These are phyloP conservation scores for Enteromius anoplus DNA, from an alignment of 2,797 vertebrate species.

Conservation along the genomic window DNA sequence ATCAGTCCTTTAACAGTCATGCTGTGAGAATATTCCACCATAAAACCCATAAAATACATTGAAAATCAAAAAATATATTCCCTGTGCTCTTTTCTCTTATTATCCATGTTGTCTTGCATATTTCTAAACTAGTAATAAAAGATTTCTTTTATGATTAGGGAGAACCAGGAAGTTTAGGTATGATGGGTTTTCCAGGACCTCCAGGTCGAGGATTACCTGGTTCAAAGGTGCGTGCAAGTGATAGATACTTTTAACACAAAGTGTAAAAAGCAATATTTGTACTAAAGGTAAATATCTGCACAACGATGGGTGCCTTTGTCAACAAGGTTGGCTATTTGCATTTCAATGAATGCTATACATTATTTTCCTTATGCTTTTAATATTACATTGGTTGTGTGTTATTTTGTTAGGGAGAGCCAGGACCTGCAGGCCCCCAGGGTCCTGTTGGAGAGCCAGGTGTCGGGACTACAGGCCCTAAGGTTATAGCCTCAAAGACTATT, in stretches of 20 bases:
- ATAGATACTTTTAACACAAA: neutral
- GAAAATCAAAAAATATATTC: neutral
- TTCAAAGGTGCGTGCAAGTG: constrained; percentile 76
- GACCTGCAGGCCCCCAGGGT: constrained; percentile 76
- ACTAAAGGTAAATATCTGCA: neutral
- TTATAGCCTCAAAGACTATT: constrained; percentile 58
- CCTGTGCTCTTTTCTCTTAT: neutral
- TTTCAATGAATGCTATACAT: neutral
- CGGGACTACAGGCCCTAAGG: constrained; percentile 81
- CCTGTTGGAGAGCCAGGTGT: constrained; percentile 80
- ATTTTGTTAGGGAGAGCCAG: constrained; percentile 80
- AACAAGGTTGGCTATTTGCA: neutral
- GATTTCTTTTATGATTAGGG: constrained; percentile 73
- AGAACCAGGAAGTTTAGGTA: constrained; percentile 79
- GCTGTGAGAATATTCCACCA: neutral
- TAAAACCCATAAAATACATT: neutral
- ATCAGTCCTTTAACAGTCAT: neutral
- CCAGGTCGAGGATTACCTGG: constrained; percentile 79
- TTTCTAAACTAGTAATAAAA: neutral
- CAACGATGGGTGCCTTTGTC: neutral
- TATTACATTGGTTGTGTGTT: neutral
- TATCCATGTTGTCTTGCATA: neutral
- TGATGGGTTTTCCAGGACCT: constrained; percentile 75
- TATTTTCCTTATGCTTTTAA: neutral
- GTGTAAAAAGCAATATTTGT: neutral